phyloP scores from a whole-genome alignment of 2,888 invertebrate genomes.

The Drosophila borborema region DNA sequence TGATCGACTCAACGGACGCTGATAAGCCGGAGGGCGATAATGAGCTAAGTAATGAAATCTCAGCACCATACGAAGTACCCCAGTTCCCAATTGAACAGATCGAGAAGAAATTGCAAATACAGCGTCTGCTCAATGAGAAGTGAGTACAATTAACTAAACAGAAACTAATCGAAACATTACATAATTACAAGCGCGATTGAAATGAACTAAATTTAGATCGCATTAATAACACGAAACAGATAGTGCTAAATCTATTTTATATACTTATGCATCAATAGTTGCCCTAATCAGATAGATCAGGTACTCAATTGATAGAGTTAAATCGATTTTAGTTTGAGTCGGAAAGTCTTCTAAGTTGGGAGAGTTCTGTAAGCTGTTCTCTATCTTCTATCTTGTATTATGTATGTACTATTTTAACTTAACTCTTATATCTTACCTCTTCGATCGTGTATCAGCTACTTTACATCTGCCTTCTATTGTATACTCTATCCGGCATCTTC shows the following conservation, averaged over 20 bases:
- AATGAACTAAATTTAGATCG: conserved; percentile 3
- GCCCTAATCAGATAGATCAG: not conserved
- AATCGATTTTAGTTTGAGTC: no score
- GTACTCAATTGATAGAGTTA: not conserved
- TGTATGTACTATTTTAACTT: no score
- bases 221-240: not conserved
- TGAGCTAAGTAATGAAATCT: conserved; percentile 90
- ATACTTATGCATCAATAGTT: not conserved
- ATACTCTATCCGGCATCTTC: not conserved
- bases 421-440: not conserved
- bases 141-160: conserved; percentile 86
- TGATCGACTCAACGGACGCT: conserved; percentile 54
- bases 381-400: not conserved
- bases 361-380: no score
- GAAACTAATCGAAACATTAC: not conserved
- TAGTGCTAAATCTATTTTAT: not conserved
- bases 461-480: not conserved
- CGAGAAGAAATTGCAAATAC: conserved; percentile 95
- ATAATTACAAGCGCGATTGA: not conserved
- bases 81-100: conserved; percentile 99
- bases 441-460: not conserved
- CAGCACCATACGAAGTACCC: conserved; percentile 98
- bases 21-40: conserved; percentile 63
- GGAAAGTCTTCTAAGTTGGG: not conserved
- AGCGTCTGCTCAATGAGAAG: conserved; percentile 95